phyloP scores from a whole-genome alignment of 2,113 vertebrate species.

The Chelonoidis abingdonii region DNA sequence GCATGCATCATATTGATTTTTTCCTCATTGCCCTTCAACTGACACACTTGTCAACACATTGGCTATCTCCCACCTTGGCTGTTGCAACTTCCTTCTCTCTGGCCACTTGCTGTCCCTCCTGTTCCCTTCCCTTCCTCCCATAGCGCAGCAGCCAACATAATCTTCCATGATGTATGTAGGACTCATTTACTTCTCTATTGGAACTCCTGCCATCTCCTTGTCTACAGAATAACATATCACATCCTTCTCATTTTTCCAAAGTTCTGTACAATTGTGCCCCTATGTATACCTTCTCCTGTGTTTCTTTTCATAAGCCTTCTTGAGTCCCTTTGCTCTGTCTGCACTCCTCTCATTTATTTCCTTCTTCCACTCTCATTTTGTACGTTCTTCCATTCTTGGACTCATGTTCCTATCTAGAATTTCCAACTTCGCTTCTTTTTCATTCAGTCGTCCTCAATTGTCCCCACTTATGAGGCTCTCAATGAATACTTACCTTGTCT shows the following conservation, averaged over 20 bases:
- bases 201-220: neutral
- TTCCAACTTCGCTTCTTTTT: neutral
- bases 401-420: neutral
- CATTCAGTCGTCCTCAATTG: neutral
- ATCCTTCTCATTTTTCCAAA: neutral
- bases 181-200: neutral
- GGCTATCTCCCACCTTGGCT: neutral
- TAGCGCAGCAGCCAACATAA: neutral
- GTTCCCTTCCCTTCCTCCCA: neutral
- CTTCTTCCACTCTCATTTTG: neutral
- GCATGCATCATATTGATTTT: neutral
- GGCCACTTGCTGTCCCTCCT: neutral
- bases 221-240: rapidly evolving
- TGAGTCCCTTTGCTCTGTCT: neutral
- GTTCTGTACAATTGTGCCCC: neutral
- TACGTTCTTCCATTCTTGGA: neutral
- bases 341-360: neutral
- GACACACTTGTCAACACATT: neutral
- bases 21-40: neutral
- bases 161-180: neutral
- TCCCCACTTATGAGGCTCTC: rapidly evolving
- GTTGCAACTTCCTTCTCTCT: neutral
- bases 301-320: neutral
- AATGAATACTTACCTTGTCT: neutral
- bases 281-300: neutral